Percentiles rank a stretch among this genome's conserved stretches.
These are phyloP conservation scores for Clepsis dumicolana DNA, from an alignment of 2,888 invertebrate genomes.

Conservation along the genomic window DNA sequence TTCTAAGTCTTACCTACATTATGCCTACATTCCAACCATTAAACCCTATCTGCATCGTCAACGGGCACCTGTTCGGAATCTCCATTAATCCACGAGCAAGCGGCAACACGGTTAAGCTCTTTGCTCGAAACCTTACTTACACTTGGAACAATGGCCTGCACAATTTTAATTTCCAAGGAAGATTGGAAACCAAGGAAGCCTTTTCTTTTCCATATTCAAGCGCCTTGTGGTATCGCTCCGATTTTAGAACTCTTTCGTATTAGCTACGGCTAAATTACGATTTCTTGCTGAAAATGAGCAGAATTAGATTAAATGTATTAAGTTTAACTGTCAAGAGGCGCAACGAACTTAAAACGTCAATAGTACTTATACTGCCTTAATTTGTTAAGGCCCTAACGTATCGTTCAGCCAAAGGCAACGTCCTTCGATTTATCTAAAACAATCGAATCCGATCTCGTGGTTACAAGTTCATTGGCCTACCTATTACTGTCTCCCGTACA, in stretches of 20 bases:
- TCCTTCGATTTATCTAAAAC: neutral
- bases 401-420: neutral
- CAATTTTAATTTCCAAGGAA: constrained; percentile 74
- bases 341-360: neutral
- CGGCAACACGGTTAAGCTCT: constrained; percentile 70
- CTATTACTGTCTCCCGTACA: constrained; percentile 61
- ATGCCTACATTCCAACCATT: constrained; percentile 7
- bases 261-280: neutral
- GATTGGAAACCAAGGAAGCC: constrained; percentile 55
- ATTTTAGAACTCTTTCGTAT: constrained; percentile 12
- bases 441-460: neutral
- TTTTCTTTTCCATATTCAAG: constrained; percentile 67
- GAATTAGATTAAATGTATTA: neutral
- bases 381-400: neutral
- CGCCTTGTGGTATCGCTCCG: constrained; percentile 47
- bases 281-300: neutral
- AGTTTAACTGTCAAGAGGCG: neutral
- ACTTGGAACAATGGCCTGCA: constrained; percentile 68
- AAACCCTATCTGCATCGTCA: constrained; percentile 11
- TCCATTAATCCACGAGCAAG: constrained; percentile 65
- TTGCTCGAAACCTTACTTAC: constrained; percentile 56
- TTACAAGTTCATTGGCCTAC: constrained; percentile 70
- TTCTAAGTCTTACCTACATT: neutral
- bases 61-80: constrained; percentile 32
- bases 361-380: neutral